Evolutionary conservation across 1,140 invertebrate genomes (phyloP).

Genomic region (Orius insidiosus): DNA sequence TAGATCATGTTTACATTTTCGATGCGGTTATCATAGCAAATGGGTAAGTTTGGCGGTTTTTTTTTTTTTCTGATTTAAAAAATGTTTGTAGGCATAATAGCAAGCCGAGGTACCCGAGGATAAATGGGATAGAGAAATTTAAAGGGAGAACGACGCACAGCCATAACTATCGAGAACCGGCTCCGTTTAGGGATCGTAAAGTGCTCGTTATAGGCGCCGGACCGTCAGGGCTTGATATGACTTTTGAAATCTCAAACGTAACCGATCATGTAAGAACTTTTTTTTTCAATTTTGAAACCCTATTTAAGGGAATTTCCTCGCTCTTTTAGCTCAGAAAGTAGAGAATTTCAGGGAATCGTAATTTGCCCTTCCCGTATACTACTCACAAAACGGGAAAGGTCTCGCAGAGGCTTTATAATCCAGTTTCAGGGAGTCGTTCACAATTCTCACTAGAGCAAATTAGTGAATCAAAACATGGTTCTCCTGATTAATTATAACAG

Average conservation of each 20-base stretch:
- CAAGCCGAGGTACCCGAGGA: neutral
- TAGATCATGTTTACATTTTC: conserved; percentile 24
- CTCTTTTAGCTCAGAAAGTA: no score
- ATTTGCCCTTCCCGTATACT: no score
- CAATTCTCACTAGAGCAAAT: no score
- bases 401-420: no score
- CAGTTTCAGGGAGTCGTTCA: no score
- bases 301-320: no score
- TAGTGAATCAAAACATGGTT: no score
- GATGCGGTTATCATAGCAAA: conserved; percentile 45
- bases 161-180: conserved; percentile 61
- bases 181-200: conserved; percentile 39
- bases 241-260: conserved; percentile 3
- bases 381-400: no score
- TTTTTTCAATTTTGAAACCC: no score
- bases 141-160: conserved; percentile 56
- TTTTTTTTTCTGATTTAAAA: no score
- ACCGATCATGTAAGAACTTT: neutral
- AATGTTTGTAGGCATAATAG: neutral
- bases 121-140: conserved; percentile 39
- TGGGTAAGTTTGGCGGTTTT: conserved; percentile 28
- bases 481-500: no score
- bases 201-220: conserved; percentile 69
- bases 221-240: conserved; percentile 42
- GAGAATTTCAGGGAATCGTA: no score